Evolutionary conservation across 1,140 invertebrate genomes (phyloP), one percentile per base, ranked within the genome.

Genomic region (Cyrtorhinus lividipennis): DNA sequence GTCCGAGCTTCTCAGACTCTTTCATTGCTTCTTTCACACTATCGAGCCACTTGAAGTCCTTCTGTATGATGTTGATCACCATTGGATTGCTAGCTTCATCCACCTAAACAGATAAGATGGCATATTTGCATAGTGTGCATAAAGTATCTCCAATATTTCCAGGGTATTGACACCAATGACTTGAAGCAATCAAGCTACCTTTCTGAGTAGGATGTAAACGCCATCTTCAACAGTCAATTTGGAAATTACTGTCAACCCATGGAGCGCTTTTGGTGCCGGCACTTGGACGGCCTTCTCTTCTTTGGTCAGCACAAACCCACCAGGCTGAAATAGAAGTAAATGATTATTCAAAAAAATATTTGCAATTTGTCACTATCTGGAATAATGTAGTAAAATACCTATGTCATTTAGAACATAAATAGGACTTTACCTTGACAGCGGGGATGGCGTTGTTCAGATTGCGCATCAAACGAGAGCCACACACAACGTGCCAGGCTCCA

Each of bases 1-100:
- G 73, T 24, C 73, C 72, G 67, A 79, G 77, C 58, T 68, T 73
- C 66, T 83, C 80, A 0, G 79, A 75, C 61, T 79, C 77, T 62
- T 79, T 80, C 71, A 88, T 65, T 0, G 82, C 81, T 0, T 80
- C 76, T 72, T 93, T 93, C 0, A 95, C 71, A 1, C 78, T 74
- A 56, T 90, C 88, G 12, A 97, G 80, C 93, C 93, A 97, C 1
- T 71, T 72, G 69, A 84, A 90, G 67, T 82, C 80, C 58, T 80
- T 83, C 68, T 86, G 85, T 1, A 79, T 81, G 22, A 85, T 76
- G 62, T 79, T 69, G 63, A 85, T 80, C 0, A 84, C 69, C 5
- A 53, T 3, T 20, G 48, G 48, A 53, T 22, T 20, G 30, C 30
- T 2, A 78, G 73, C 0, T 38, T 38, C 30, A 8, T 38, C 30